These are phyloP conservation scores for Anabas testudineus DNA, from an alignment of 2,797 vertebrate genomes.

Conservation along the genomic window DNA sequence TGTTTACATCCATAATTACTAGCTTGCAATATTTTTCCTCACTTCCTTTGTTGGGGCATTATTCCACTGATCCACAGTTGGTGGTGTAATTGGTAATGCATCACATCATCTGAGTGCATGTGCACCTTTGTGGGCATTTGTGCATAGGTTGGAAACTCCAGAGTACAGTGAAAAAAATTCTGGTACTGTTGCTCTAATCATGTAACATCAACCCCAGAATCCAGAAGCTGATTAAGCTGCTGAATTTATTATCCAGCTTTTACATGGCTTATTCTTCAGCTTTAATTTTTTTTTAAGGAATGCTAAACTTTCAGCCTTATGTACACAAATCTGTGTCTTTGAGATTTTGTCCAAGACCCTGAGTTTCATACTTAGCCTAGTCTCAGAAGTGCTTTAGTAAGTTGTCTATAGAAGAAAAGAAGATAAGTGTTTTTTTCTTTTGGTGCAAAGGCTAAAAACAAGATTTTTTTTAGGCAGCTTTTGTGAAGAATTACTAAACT, in stretches of 20 bases:
- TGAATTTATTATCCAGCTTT: conserved; percentile 7
- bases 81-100: not conserved
- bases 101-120: not conserved
- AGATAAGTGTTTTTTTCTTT: too few relatives aligned
- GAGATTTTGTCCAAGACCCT: not conserved
- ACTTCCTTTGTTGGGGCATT: not conserved
- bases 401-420: not conserved
- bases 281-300: not conserved
- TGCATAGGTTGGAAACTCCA: not conserved
- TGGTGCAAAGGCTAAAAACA: not conserved
- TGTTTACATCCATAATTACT: not conserved
- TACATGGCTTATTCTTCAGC: not conserved
- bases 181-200: not conserved
- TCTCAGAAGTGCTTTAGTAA: not conserved
- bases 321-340: not conserved
- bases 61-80: not conserved
- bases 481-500: not conserved
- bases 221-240: not conserved
- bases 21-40: not conserved
- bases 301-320: not conserved
- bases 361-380: not conserved
- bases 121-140: not conserved
- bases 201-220: not conserved
- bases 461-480: not conserved
- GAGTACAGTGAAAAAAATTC: not conserved